A percentile compares a stretch with the other conserved stretches of the same genome.
These are phyloP conservation scores for Tribolium castaneum DNA, from an alignment of 1,140 invertebrate genomes.

Conservation along the genomic window DNA sequence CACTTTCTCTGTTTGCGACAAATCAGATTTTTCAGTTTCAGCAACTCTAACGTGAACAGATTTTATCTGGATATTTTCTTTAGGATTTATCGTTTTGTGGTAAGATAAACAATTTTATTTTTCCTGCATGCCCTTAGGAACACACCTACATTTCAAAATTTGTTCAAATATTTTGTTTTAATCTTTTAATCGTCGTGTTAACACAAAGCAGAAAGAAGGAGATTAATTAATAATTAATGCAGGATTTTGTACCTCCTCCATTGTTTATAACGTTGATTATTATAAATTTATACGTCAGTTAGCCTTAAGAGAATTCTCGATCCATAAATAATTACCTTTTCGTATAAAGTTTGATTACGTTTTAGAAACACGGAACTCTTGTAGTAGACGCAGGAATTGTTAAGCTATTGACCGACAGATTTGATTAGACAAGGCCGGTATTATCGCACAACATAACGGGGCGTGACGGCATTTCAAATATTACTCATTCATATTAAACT, in stretches of 20 bases:
- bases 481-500: not conserved
- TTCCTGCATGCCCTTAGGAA: not conserved
- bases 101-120: not conserved
- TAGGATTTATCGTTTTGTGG: not conserved
- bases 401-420: conserved; percentile 25
- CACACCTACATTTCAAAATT: too few relatives aligned
- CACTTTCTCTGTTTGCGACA: not conserved
- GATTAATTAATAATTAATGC: not conserved
- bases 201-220: not conserved
- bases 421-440: conserved; percentile 8
- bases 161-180: not conserved
- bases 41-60: not conserved
- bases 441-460: not conserved
- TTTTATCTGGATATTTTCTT: not conserved
- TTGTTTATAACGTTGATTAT: not conserved
- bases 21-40: not conserved
- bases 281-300: conserved; percentile 2
- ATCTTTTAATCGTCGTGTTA: not conserved
- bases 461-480: not conserved
- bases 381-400: not conserved
- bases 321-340: conserved; percentile 11
- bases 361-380: conserved; percentile 11
- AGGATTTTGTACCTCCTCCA: not conserved
- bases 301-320: conserved; percentile 15
- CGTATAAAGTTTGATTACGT: not conserved